Base-by-base conservation (phyloP, 2,888 invertebrate genomes). In the Eupithecia tripunctaria region DNA sequence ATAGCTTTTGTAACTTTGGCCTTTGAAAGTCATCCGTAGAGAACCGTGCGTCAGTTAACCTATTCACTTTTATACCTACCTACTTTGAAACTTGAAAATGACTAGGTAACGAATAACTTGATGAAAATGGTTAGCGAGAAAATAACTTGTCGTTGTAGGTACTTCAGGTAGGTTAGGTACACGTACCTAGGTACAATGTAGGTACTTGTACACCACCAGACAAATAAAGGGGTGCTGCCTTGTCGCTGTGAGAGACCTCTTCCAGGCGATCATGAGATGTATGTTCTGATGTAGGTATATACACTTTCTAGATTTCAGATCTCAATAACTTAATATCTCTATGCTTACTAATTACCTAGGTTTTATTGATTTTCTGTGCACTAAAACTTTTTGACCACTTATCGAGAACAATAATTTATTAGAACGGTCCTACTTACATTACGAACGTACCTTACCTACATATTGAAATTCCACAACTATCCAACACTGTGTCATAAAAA, bases 1-100 rank as follows among this genome's bases (percentile, higher is more conserved):
- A 64, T 5, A 64, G 38, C 64, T 64, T 64, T 64, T 64, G 63
- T 36, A 21, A 36, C 63, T 25, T 21, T 64, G 38, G 14, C 25
- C 15, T 64, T 64, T 64, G 15, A 41, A 64, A 41, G 38, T 64
- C 38, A 63, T 63, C 21, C 38, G 63, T 63, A 38, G 36, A 38
- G 36, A 64, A 64, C 63, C 38, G 21, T 38, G 36, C 25, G 38
- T n/a, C 36, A 36, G 4, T 6, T 59, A 64, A 36, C 64, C 36
- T 63, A 63, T 15, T 63, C 21, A 32, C n/a, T 25, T 56, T 25
- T 56, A 25, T 51, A 18, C n/a, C n/a, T n/a, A n/a, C n/a, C n/a
- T n/a, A 51, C 12, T 56, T 14, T 25, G 56, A 25, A 21, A 56
- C 14, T 56, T 25, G 56, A 2, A 14, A 21, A 56, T 25, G 1